Evolutionary conservation across 2,797 vertebrate genomes (phyloP).

Genomic region (Astyanax mexicanus): DNA sequence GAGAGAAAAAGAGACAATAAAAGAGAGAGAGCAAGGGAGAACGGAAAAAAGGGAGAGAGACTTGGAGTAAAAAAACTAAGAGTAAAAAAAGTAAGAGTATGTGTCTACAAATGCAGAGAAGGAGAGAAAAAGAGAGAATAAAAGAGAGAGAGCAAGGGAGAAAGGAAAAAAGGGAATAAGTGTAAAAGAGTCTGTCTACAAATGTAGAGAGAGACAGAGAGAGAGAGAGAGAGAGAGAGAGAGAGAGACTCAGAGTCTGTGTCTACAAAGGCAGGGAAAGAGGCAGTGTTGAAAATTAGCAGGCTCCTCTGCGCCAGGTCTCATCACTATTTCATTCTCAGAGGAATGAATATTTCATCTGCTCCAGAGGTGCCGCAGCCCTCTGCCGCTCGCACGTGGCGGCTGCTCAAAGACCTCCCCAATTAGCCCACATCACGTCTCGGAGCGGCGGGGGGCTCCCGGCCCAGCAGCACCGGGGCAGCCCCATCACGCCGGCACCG

Average conservation of each 20-base stretch:
- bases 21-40: neutral
- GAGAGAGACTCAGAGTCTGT: neutral
- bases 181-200: no score
- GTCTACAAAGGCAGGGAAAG: slow-evolving; percentile 1
- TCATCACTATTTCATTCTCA: slow-evolving; percentile 42
- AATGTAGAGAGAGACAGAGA: neutral
- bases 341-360: slow-evolving; percentile 49
- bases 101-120: no score
- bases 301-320: slow-evolving; percentile 8
- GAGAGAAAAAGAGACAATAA: neutral
- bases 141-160: neutral
- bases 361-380: slow-evolving; percentile 13
- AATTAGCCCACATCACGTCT: slow-evolving; percentile 16
- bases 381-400: slow-evolving; percentile 3
- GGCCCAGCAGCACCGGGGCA: neutral
- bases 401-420: slow-evolving; percentile 8
- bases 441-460: neutral
- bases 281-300: slow-evolving; percentile 23
- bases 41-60: neutral
- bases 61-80: no score
- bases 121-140: neutral
- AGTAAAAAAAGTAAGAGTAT: no score
- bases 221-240: neutral
- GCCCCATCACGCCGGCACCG: slow-evolving; percentile 1
- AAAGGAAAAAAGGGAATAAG: neutral